Conservation (phyloP, 1,140 invertebrate genomes). For the Onthophagus taurus region DNA sequence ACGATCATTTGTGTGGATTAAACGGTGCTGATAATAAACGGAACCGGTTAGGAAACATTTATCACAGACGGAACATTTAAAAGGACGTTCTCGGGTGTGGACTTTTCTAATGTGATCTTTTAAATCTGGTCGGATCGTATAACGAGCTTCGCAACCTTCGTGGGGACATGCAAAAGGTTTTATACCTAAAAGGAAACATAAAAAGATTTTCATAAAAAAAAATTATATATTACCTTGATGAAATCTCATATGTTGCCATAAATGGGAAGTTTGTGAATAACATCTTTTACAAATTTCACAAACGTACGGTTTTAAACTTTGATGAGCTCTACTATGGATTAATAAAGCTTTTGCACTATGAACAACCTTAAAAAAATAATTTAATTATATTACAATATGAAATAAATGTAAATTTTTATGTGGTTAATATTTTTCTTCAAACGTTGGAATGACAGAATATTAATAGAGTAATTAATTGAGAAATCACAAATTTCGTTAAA, state of each 20-base stretch:
- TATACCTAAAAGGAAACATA: slow-evolving; percentile 37
- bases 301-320: slow-evolving; percentile 44
- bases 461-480: background rate
- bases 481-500: no score
- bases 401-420: background rate
- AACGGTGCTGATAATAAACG: slow-evolving; percentile 60
- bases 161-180: slow-evolving; percentile 50
- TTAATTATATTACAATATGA: background rate
- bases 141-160: slow-evolving; percentile 50
- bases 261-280: slow-evolving; percentile 50
- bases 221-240: slow-evolving; percentile 40
- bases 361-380: slow-evolving; percentile 30
- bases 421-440: background rate
- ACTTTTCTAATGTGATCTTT: slow-evolving; percentile 57
- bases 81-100: slow-evolving; percentile 60
- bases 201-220: slow-evolving; percentile 1
- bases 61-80: slow-evolving; percentile 58
- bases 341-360: slow-evolving; percentile 37
- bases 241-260: slow-evolving; percentile 51
- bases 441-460: background rate
- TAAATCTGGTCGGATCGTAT: slow-evolving; percentile 55
- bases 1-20: slow-evolving; percentile 72
- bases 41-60: slow-evolving; percentile 65
- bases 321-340: slow-evolving; percentile 40
- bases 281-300: slow-evolving; percentile 50